phyloP scores from a whole-genome alignment of 2,113 vertebrate species.

The Crotalus viridis region DNA sequence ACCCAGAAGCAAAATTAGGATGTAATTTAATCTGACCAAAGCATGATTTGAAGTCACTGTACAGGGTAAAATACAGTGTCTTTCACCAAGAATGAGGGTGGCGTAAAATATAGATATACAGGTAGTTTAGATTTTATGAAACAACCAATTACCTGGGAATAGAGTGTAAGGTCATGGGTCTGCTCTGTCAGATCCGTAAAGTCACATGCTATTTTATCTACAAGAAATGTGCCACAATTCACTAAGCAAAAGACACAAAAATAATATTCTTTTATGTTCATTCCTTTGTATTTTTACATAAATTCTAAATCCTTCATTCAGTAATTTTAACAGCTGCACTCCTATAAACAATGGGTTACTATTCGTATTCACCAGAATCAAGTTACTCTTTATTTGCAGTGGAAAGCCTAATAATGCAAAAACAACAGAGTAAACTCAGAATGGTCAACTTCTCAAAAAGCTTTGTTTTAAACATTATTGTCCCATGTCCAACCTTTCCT shows the following conservation, averaged over 20 bases:
- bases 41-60: not conserved
- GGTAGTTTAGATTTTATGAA: not conserved
- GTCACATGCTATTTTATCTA: conserved; percentile 24
- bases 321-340: not conserved
- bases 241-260: not conserved
- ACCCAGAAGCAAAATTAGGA: not conserved
- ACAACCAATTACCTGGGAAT: conserved; percentile 7
- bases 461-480: not conserved
- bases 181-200: conserved; percentile 21
- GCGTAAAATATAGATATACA: not conserved
- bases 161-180: not conserved
- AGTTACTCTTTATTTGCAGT: not conserved
- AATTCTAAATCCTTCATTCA: not conserved
- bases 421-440: not conserved
- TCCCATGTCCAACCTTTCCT: not conserved
- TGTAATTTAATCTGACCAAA: not conserved
- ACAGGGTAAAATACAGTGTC: not conserved
- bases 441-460: not conserved
- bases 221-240: conserved; percentile 3
- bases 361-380: not conserved
- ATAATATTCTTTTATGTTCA: not conserved
- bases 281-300: not conserved
- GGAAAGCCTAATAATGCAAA: not conserved
- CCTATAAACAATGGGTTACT: not conserved
- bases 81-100: not conserved